Evolutionary conservation across 2,113 vertebrate species (phyloP), one percentile per base, ranked within the genome.

Genomic region (Hippopotamus amphibius): DNA sequence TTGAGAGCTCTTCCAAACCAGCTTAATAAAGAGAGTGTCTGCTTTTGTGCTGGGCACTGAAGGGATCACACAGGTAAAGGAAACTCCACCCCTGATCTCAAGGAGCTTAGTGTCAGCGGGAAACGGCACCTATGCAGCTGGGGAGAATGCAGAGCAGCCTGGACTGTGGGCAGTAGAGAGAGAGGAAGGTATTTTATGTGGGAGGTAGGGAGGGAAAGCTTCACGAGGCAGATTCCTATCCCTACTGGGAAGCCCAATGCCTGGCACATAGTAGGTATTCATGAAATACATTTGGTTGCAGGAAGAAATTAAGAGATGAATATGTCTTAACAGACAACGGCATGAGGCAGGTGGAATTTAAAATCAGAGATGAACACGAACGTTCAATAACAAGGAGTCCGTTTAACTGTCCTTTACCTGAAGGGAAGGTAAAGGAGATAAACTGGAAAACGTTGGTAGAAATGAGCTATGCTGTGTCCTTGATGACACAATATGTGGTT

Each of bases 1-100:
- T 55, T 13, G 55, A 88, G 93, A 59, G 24, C 50, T 85, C 88
- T 77, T 93, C 90, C 59, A 94, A 63, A 63, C 81, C 50, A 59
- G 48, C 59, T 93, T 41, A 79, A 48, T 5, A 48, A 71, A 89
- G 37, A 66, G 48, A 59, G 48, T 46, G n/a, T 89, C 37, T 96
- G 28, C 55, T 79, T 81, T 30, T 72, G 7, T 85, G 30, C 24
- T 89, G 50, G 37, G 4, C n/a, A 37, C 30, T 6, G 19, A 66
- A 63, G 59, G 53, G 21, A 50, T 69, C 4, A 11, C 59, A 48
- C 71, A 77, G 41, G 24, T 41, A 48, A 63, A 53, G 30, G 55
- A 37, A 88, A 19, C 1, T 3, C 24, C 6, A 1, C 6, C 6
- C 2, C 10, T 28, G 30, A 68, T 74, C 48, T 83, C 69, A 37